Evolutionary conservation across 1,140 invertebrate genomes (phyloP).

Genomic region (Fopius arisanus): DNA sequence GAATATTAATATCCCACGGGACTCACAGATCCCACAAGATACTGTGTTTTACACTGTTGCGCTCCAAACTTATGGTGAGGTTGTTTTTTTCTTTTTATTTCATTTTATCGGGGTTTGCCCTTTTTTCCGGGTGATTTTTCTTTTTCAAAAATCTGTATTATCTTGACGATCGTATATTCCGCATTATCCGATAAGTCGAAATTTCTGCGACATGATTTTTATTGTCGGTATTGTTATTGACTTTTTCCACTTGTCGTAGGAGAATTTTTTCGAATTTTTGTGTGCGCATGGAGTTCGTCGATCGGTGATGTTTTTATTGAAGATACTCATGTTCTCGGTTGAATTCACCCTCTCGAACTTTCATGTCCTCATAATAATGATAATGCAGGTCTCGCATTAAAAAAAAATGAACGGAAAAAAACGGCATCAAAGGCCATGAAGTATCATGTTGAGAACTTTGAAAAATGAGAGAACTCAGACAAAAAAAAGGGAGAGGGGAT

Average conservation of each 20-base stretch:
- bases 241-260: too few species aligned
- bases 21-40: conserved; percentile 12
- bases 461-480: neutral
- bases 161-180: neutral
- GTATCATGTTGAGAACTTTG: conserved; percentile 5
- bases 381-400: neutral
- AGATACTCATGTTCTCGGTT: neutral
- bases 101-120: neutral
- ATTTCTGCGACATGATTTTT: too few species aligned
- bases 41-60: conserved; percentile 6
- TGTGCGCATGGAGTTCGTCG: neutral
- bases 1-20: neutral
- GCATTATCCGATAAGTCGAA: neutral
- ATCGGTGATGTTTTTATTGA: neutral
- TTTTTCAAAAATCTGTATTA: neutral
- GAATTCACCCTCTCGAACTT: neutral
- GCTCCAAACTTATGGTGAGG: neutral
- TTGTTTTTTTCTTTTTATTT: too few species aligned
- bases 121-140: neutral
- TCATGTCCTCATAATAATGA: neutral
- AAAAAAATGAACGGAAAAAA: neutral
- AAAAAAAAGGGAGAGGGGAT: neutral
- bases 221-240: too few species aligned
- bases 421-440: neutral
- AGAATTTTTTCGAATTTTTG: too few species aligned